A percentile compares a stretch with the other conserved stretches of the same genome.
Evolutionary conservation across 2,888 invertebrate species (phyloP).

Genomic region (Panzeria rudis): DNA sequence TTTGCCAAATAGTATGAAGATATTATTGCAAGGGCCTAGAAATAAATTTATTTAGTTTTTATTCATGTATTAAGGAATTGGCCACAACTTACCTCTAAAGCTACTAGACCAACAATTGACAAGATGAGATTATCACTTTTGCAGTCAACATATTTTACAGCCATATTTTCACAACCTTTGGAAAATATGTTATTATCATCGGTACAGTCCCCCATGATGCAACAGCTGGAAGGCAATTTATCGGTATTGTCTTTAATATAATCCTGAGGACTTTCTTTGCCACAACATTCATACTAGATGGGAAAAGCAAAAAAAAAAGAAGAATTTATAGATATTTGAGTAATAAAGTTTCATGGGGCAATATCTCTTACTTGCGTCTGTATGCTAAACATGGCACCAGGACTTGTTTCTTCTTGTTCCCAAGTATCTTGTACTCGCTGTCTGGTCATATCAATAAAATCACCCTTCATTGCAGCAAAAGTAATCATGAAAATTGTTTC

Average conservation of each 20-base stretch:
- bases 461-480: constrained; percentile 75
- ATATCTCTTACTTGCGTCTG: constrained; percentile 74
- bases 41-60: not conserved
- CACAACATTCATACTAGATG: constrained; percentile 79
- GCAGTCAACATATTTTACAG: constrained; percentile 69
- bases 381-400: constrained; percentile 78
- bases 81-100: constrained; percentile 74
- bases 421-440: constrained; percentile 76
- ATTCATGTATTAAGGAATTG: not conserved
- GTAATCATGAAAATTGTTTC: constrained; percentile 77
- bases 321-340: not conserved
- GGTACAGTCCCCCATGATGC: constrained; percentile 76
- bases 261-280: constrained; percentile 78
- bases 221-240: constrained; percentile 79
- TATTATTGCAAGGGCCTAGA: constrained; percentile 72
- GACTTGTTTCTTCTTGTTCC: constrained; percentile 72
- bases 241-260: constrained; percentile 74
- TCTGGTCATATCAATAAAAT: constrained; percentile 75
- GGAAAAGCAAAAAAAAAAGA: not conserved
- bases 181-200: constrained; percentile 75
- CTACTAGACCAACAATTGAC: constrained; percentile 73
- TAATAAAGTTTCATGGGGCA: not conserved
- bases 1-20: constrained; percentile 74
- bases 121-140: constrained; percentile 74
- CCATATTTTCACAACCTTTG: constrained; percentile 76